phyloP scores from a whole-genome alignment of 2,113 vertebrate genomes.

The Arizona elegans region DNA sequence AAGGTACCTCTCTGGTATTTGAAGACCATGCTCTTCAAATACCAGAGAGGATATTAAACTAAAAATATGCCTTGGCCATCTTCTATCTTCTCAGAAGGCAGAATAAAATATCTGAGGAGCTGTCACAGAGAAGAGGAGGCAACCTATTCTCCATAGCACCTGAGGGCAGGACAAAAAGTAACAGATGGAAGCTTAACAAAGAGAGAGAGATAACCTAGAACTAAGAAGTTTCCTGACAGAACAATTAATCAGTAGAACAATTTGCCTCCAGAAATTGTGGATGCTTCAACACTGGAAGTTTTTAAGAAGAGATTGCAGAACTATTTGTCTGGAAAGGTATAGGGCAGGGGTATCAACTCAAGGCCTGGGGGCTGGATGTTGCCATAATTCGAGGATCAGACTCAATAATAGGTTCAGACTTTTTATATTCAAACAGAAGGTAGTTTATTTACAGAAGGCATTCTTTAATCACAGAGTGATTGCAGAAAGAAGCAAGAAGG shows the following conservation, averaged over 20 bases:
- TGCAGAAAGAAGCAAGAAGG: no score
- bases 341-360: no score
- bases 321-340: not conserved
- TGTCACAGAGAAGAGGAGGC: not conserved
- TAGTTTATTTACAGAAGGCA: no score
- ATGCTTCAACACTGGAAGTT: not conserved
- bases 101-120: no score
- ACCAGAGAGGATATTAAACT: not conserved
- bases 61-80: not conserved
- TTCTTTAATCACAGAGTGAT: no score
- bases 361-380: no score
- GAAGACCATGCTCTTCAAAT: not conserved
- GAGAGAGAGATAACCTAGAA: not conserved
- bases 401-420: no score
- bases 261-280: not conserved
- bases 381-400: no score
- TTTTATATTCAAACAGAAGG: no score
- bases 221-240: not conserved
- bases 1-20: not conserved
- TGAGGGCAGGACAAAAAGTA: not conserved
- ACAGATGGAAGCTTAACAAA: not conserved
- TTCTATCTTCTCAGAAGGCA: not conserved
- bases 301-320: not conserved
- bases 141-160: not conserved
- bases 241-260: not conserved